Conservation (phyloP, 2,113 vertebrate species). For the Cacatua alba region DNA sequence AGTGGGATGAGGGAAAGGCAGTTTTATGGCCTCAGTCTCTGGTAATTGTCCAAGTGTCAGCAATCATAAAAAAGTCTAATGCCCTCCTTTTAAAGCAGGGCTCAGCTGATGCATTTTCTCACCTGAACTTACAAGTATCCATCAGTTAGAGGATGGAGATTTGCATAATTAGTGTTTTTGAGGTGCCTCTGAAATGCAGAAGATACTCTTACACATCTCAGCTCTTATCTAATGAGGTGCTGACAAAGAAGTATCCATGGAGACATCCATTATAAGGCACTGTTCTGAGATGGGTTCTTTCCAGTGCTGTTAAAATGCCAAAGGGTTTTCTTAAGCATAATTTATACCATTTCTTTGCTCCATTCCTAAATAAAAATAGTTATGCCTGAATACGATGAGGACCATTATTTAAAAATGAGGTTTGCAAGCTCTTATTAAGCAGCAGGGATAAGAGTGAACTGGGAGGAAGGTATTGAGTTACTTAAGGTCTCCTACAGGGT, state of each 20-base stretch:
- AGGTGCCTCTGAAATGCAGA: conserved; percentile 26
- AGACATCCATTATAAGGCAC: conserved; percentile 39
- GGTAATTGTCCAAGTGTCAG: not conserved
- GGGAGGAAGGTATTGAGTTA: not conserved
- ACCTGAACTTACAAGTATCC: not conserved
- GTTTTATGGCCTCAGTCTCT: not conserved
- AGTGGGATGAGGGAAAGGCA: rapidly evolving
- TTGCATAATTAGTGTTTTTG: conserved; percentile 58
- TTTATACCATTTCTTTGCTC: conserved; percentile 5
- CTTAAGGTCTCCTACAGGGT: not conserved
- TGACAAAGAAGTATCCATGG: conserved; percentile 64
- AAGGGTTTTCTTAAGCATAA: conserved; percentile 35
- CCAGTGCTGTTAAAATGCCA: conserved; percentile 43
- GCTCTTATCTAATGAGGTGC: conserved; percentile 49
- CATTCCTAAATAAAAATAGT: conserved; percentile 29
- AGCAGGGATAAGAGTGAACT: not conserved
- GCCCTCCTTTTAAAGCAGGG: not conserved
- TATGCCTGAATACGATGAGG: not conserved
- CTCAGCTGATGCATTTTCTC: not conserved
- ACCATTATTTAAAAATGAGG: not conserved
- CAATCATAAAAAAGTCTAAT: not conserved
- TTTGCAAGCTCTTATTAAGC: not conserved
- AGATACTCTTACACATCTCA: not conserved
- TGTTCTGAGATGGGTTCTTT: conserved; percentile 32
- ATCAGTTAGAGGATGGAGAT: conserved; percentile 3